Evolutionary conservation across 2,888 invertebrate species (phyloP).

Genomic region (Bugula neritina): DNA sequence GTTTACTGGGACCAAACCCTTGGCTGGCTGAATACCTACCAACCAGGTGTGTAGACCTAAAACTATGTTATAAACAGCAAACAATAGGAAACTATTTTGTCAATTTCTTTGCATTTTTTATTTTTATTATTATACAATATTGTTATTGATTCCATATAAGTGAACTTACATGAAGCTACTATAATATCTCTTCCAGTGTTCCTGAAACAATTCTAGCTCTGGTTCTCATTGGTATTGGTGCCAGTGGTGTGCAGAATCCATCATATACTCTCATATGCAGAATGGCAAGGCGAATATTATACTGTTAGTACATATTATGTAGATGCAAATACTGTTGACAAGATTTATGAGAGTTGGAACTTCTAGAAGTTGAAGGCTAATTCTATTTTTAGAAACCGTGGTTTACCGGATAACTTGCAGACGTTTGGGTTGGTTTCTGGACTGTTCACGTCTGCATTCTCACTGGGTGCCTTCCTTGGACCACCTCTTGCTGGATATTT

Average conservation of each 20-base stretch:
- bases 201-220: not conserved
- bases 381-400: slow-evolving; percentile 54
- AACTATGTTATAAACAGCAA: no score
- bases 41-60: no score
- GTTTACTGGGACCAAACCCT: not conserved
- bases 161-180: no score
- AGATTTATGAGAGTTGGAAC: no score
- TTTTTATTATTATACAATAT: no score
- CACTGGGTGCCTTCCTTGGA: slow-evolving; percentile 57
- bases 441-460: slow-evolving; percentile 70
- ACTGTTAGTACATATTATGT: no score
- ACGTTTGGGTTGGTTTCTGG: slow-evolving; percentile 72
- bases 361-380: no score
- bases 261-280: not conserved
- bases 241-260: not conserved
- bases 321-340: no score
- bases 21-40: not conserved
- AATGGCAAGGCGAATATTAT: not conserved
- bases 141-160: no score
- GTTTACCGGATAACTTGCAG: slow-evolving; percentile 64
- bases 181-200: not conserved
- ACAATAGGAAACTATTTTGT: no score
- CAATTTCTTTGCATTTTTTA: no score
- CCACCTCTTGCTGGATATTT: slow-evolving; percentile 21
- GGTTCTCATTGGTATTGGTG: not conserved